These are phyloP conservation scores for Neolamprologus sp. DNA, from an alignment of 2,113 vertebrate genomes.

Conservation along the genomic window DNA sequence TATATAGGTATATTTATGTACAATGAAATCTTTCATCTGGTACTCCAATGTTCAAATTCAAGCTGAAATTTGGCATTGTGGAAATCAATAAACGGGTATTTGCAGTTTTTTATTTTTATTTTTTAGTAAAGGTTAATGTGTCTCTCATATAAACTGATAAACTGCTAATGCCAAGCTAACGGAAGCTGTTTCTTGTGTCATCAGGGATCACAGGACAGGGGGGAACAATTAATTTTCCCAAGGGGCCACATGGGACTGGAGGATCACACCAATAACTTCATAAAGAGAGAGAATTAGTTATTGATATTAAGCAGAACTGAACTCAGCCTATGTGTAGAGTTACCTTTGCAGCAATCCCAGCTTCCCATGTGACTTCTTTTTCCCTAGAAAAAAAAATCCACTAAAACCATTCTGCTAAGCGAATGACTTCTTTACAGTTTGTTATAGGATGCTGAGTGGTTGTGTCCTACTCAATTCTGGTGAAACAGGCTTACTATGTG, in stretches of 20 bases:
- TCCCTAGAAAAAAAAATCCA: neutral
- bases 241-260: neutral
- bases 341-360: neutral
- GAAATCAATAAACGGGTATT: neutral
- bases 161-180: neutral
- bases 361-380: neutral
- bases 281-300: neutral
- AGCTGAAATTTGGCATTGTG: neutral
- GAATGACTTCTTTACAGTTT: neutral
- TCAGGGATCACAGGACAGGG: neutral
- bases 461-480: neutral
- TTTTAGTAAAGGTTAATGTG: neutral
- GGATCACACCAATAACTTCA: neutral
- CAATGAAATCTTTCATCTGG: neutral
- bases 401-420: neutral
- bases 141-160: neutral
- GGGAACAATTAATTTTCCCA: neutral
- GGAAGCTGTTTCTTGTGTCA: neutral
- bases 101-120: neutral
- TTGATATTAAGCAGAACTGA: neutral
- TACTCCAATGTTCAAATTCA: neutral
- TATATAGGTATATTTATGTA: neutral
- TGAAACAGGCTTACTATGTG: neutral
- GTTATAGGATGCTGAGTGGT: neutral
- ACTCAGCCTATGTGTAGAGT: neutral